Conservation (phyloP, 2,113 vertebrate genomes). For the Deroptyus accipitrinus region DNA sequence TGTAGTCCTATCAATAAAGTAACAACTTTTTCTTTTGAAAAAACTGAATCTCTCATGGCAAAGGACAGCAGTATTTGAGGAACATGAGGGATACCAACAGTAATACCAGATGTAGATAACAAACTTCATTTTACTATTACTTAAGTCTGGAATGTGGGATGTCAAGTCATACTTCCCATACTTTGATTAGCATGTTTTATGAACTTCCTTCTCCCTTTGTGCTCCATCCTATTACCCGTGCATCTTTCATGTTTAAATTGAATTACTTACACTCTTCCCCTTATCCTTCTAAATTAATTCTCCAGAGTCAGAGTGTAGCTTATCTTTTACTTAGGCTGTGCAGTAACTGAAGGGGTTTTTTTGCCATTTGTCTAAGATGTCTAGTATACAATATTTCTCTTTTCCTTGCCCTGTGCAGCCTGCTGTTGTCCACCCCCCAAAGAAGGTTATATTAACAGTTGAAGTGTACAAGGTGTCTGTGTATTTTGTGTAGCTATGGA, state of each 20-base stretch:
- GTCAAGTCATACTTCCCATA: conserved; percentile 57
- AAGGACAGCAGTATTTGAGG: conserved; percentile 44
- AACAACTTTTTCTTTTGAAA: conserved; percentile 46
- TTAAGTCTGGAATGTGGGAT: conserved; percentile 44
- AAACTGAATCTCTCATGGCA: conserved; percentile 30
- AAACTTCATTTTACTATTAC: conserved; percentile 52
- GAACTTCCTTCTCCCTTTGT: conserved; percentile 31
- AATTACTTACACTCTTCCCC: conserved; percentile 63
- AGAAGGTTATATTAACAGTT: conserved; percentile 73
- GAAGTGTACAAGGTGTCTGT: conserved; percentile 78
- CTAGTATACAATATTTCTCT: conserved; percentile 67
- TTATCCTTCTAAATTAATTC: conserved; percentile 69
- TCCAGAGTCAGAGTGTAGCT: conserved; percentile 68
- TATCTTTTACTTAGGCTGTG: conserved; percentile 63
- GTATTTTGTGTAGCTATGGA: conserved; percentile 80
- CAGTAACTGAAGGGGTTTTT: conserved; percentile 43
- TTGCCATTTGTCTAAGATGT: conserved; percentile 61
- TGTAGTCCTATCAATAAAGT: conserved; percentile 54
- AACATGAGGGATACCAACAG: conserved; percentile 55
- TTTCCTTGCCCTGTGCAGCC: conserved; percentile 71
- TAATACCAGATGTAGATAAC: conserved; percentile 55
- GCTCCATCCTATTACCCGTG: conserved; percentile 61
- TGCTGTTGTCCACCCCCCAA: conserved; percentile 53
- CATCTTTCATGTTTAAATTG: conserved; percentile 64
- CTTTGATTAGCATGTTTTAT: conserved; percentile 61